These are phyloP conservation scores for Pantala flavescens DNA, from an alignment of 1,140 invertebrate genomes.

Conservation along the genomic window DNA sequence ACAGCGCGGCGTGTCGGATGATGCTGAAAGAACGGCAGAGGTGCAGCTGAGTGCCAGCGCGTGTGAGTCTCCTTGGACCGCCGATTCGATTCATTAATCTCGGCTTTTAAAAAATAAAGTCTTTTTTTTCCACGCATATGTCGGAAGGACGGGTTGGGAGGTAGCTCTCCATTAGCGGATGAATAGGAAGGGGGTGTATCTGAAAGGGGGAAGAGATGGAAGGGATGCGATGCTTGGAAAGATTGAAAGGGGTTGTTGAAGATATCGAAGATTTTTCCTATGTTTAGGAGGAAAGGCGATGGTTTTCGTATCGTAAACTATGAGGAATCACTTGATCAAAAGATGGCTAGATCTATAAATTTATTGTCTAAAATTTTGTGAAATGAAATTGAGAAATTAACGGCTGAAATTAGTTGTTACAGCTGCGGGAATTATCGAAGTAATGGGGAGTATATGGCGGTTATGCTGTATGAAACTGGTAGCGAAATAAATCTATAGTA, in stretches of 20 bases:
- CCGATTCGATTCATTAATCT: slow-evolving; percentile 12
- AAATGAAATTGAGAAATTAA: too few species aligned
- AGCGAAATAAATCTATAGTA: too few species aligned
- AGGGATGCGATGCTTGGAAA: not conserved
- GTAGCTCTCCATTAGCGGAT: slow-evolving; percentile 10
- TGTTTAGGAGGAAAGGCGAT: not conserved
- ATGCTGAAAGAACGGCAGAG: not conserved
- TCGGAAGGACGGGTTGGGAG: not conserved
- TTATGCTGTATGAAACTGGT: too few species aligned
- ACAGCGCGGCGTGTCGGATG: not conserved
- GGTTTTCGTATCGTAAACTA: too few species aligned
- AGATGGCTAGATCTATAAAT: too few species aligned
- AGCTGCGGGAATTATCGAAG: too few species aligned
- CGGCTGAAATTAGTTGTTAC: too few species aligned
- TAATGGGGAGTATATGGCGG: too few species aligned
- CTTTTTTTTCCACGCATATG: slow-evolving; percentile 11
- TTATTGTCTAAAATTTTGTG: too few species aligned
- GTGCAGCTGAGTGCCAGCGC: slow-evolving; percentile 2
- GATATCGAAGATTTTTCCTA: not conserved
- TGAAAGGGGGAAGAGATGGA: not conserved
- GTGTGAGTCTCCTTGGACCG: not conserved
- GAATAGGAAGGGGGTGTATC: slow-evolving; percentile 7
- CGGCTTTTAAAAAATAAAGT: slow-evolving; percentile 7
- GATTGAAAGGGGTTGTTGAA: not conserved
- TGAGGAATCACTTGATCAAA: too few species aligned